A percentile compares a stretch with the other conserved stretches of the same genome.
Evolutionary conservation across 2,113 vertebrate species (phyloP).

Genomic region (Semnornis frantzii): DNA sequence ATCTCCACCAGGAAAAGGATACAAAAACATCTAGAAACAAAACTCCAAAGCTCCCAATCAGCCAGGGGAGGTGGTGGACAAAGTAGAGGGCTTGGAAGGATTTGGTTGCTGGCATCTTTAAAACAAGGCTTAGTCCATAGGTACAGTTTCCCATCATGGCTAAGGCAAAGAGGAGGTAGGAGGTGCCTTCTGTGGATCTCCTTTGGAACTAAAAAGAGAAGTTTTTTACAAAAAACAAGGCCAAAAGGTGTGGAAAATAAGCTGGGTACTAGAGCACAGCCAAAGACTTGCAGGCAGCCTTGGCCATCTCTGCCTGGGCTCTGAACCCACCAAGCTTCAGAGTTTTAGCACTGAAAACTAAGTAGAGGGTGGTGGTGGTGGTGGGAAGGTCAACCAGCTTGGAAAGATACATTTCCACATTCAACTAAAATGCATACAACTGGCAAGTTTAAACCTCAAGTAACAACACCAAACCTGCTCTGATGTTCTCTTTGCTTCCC

Average conservation of each 20-base stretch:
- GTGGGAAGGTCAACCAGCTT: neutral
- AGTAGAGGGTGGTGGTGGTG: neutral
- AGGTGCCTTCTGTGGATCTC: slow-evolving; percentile 73
- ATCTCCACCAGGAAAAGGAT: slow-evolving; percentile 61
- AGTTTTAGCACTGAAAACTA: neutral
- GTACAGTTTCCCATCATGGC: slow-evolving; percentile 74
- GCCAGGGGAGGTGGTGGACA: slow-evolving; percentile 76
- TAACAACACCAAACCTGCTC: neutral
- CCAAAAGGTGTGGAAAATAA: neutral
- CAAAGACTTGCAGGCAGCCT: neutral
- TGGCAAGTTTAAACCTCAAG: no score
- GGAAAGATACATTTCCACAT: neutral
- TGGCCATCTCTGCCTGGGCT: neutral
- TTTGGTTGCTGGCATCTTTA: slow-evolving; percentile 68
- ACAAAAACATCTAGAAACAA: slow-evolving; percentile 75
- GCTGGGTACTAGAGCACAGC: neutral
- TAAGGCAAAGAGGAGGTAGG: slow-evolving; percentile 72
- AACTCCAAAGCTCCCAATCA: slow-evolving; percentile 75
- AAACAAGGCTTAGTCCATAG: slow-evolving; percentile 66
- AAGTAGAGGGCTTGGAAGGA: slow-evolving; percentile 58
- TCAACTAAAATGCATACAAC: neutral
- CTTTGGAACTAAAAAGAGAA: slow-evolving; percentile 63
- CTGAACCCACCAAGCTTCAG: neutral
- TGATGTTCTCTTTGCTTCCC: neutral
- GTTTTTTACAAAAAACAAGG: neutral